Evolutionary conservation across 1,140 invertebrate species (phyloP), one percentile per base, ranked within the genome.

Genomic region (Drosophila nikananu): DNA sequence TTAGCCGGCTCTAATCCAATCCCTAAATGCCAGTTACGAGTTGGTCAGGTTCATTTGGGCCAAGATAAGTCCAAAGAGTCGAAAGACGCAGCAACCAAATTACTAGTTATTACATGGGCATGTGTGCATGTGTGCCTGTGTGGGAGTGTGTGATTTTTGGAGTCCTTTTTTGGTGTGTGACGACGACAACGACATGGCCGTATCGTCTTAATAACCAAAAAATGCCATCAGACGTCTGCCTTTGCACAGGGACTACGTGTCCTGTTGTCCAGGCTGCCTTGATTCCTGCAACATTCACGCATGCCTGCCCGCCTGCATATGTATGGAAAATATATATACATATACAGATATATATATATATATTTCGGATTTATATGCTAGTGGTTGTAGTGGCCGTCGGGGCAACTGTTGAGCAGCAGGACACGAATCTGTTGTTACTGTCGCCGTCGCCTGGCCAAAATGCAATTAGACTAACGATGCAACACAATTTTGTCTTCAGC

Each of bases 391-490:
- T n/a, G 58, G 41, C 54, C 13, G 41, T 32, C 10, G 9, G 23
- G 27, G 63, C 62, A 51, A 63, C 58, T 61, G 59, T 71, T 73
- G 70, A 73, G 54, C 70, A 30, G 76, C 70, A 44, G 61, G 54
- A 72, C 55, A 78, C 58, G 76, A 72, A 59, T 79, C 59, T 79
- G 59, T 83, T 79, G 65, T 83, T 71, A 79, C 54, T 84, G 77
- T 59, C 57, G 64, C 60, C 62, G 72, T 65, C 57, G 64, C 60
- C 65, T 71, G 59, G 81, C 44, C 49, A 84, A 84, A 89, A 89
- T 89, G 84, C 84, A 89, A 90, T 89, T 89, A 89, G 81, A 83
- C 84, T 89, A 89, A 89, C 84, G 84, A 89, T 90, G 84, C 86
- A 89, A 81, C 86, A 75, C 86, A 90, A 89, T 89, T 89, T 89